Conservation (phyloP, 2,113 vertebrate species). For the Silurus glanis region DNA sequence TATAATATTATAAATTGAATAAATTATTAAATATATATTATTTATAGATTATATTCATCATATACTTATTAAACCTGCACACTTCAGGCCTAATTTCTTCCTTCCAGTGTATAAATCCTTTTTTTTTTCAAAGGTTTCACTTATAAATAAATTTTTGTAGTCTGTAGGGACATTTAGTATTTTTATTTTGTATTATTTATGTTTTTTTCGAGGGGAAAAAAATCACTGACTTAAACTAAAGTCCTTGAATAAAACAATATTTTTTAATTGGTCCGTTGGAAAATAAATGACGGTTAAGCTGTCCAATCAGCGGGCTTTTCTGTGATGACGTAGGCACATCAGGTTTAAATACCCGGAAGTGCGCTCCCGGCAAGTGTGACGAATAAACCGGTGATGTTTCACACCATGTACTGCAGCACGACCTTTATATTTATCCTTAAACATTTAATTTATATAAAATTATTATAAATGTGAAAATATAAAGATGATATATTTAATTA, state of each 20-base stretch:
- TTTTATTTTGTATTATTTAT: not conserved
- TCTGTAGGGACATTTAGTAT: not conserved
- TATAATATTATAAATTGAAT: not conserved
- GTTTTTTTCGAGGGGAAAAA: not conserved
- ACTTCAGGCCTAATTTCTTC: not conserved
- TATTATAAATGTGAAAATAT: not conserved
- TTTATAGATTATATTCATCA: not conserved
- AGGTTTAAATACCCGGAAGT: conserved; percentile 1
- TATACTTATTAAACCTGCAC: not conserved
- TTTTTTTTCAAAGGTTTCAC: not conserved
- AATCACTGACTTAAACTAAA: not conserved
- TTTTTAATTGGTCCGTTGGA: not conserved
- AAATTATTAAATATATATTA: not conserved
- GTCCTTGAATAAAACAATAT: not conserved
- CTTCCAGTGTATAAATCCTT: not conserved
- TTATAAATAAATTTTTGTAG: not conserved
- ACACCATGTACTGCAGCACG: not conserved
- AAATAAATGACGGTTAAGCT: not conserved
- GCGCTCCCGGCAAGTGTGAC: not conserved
- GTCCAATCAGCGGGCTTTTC: not conserved
- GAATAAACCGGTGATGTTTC: not conserved
- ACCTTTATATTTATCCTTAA: not conserved
- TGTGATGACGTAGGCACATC: not conserved
- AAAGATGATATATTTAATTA: not conserved
- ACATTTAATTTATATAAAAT: not conserved